Percentiles rank a stretch among this genome's conserved stretches.
Evolutionary conservation across 2,113 vertebrate genomes (phyloP).

Genomic region (Rhabdomys dilectus): DNA sequence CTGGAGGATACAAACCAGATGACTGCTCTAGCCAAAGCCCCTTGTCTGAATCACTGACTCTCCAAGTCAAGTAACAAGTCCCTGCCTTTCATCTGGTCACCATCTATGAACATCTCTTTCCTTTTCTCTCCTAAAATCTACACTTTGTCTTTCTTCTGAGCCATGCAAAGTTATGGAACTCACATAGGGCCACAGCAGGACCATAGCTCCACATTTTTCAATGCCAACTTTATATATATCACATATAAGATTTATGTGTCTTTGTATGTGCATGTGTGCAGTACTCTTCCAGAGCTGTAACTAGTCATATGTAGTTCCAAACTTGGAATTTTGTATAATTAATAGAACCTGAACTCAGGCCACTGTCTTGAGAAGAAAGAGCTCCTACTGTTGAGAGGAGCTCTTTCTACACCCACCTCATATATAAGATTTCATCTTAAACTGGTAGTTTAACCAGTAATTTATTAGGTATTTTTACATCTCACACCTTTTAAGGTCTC

Average conservation of each 20-base stretch:
- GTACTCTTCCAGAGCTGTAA: not conserved
- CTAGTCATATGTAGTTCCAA: too few relatives aligned
- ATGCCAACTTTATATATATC: not conserved
- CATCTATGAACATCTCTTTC: not conserved
- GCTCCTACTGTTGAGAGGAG: not conserved
- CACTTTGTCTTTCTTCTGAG: not conserved
- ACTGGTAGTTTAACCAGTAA: not conserved
- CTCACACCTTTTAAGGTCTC: not conserved
- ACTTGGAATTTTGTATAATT: too few relatives aligned
- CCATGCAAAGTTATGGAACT: fast-evolving
- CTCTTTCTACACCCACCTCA: not conserved
- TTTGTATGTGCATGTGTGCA: not conserved
- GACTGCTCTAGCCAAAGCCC: too few relatives aligned
- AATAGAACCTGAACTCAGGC: fast-evolving
- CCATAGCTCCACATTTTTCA: not conserved
- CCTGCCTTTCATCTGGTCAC: too few relatives aligned
- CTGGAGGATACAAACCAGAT: not conserved
- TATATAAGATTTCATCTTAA: not conserved
- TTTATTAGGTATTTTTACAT: not conserved
- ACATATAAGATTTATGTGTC: not conserved
- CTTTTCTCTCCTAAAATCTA: not conserved
- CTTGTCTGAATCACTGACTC: not conserved
- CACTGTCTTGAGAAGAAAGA: too few relatives aligned
- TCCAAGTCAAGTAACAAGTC: not conserved
- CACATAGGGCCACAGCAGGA: fast-evolving